A percentile compares a stretch with the other conserved stretches of the same genome.
phyloP scores from a whole-genome alignment of 2,888 invertebrate genomes.

The Standfussiana lucernea region DNA sequence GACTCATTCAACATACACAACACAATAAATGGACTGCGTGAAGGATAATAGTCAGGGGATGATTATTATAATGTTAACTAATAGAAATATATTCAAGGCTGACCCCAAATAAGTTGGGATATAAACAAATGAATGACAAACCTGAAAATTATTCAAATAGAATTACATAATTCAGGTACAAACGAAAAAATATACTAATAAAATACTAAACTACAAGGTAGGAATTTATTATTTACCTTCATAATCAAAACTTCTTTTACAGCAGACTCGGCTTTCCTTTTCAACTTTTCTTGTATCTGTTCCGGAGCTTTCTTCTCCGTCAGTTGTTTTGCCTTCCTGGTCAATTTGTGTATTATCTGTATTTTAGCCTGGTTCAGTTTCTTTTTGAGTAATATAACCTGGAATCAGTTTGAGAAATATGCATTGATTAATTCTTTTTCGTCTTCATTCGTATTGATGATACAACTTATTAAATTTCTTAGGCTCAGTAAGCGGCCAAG shows the following conservation, averaged over 20 bases:
- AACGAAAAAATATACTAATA: not conserved
- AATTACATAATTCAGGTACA: not conserved
- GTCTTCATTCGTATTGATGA: not conserved
- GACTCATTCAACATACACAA: not conserved
- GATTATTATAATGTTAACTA: not conserved
- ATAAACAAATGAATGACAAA: not conserved
- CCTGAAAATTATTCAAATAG: not conserved
- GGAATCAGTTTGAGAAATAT: slow-evolving; percentile 63
- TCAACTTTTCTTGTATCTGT: slow-evolving; percentile 80
- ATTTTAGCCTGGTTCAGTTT: slow-evolving; percentile 85
- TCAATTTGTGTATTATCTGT: slow-evolving; percentile 86
- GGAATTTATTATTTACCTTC: slow-evolving; percentile 76
- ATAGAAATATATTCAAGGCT: not conserved
- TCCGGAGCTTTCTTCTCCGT: slow-evolving; percentile 83
- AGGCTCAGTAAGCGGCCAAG: not conserved
- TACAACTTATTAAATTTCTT: not conserved
- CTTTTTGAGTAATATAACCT: slow-evolving; percentile 86
- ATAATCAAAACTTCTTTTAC: slow-evolving; percentile 86
- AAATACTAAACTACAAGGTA: not conserved
- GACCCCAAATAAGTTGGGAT: not conserved
- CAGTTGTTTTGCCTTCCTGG: slow-evolving; percentile 85
- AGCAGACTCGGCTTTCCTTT: slow-evolving; percentile 84
- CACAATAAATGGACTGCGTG: not conserved
- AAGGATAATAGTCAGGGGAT: not conserved
- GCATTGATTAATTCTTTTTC: not conserved